These are phyloP conservation scores for Drosophila conformis DNA, from an alignment of 2,888 invertebrate genomes.

Conservation along the genomic window DNA sequence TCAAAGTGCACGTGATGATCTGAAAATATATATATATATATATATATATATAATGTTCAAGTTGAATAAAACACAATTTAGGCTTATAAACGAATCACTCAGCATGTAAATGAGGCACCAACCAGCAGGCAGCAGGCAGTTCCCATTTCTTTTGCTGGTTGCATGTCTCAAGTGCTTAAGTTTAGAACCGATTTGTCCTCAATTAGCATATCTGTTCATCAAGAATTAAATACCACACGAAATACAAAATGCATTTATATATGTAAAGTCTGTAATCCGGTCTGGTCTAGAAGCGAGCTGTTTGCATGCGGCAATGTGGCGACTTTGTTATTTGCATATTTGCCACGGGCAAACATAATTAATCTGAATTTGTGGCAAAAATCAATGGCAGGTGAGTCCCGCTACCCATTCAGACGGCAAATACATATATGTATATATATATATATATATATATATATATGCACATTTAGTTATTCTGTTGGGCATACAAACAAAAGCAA, in stretches of 20 bases:
- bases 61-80: not conserved
- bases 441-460: not conserved
- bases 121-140: constrained; percentile 4
- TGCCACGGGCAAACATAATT: constrained; percentile 48
- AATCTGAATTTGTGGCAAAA: constrained; percentile 44
- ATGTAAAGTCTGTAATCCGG: not conserved
- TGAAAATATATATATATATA: constrained; percentile 27
- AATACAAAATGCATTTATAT: not conserved
- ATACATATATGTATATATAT: not conserved
- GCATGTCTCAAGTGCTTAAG: not conserved
- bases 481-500: constrained; percentile 38
- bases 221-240: not conserved
- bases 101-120: not conserved
- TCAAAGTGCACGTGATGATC: constrained; percentile 85
- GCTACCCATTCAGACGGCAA: not conserved
- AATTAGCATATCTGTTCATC: constrained; percentile 1
- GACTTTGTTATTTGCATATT: constrained; percentile 47
- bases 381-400: constrained; percentile 40
- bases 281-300: not conserved
- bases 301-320: constrained; percentile 19
- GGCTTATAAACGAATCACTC: not conserved
- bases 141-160: not conserved
- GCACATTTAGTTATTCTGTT: constrained; percentile 5
- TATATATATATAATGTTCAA: not conserved
- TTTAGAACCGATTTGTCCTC: not conserved